phyloP scores from a whole-genome alignment of 2,113 vertebrate species.

The Epinephelus lanceolatus region DNA sequence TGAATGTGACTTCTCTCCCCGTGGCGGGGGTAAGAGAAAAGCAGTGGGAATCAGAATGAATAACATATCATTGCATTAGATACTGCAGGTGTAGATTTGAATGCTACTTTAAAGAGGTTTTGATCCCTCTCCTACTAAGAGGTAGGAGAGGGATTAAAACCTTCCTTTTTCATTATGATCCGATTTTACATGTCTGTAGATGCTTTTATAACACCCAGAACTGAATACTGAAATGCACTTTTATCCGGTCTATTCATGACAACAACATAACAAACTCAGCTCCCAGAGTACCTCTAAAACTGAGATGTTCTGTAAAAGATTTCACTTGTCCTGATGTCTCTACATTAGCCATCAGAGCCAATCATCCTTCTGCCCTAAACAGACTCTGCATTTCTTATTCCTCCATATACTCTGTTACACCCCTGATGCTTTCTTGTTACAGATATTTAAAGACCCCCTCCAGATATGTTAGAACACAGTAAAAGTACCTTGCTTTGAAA shows the following conservation, averaged over 20 bases:
- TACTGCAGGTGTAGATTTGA: background rate
- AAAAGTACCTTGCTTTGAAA: background rate
- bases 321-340: background rate
- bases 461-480: background rate
- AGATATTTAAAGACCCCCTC: too few species aligned
- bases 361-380: background rate
- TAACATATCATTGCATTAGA: background rate
- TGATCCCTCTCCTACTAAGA: background rate
- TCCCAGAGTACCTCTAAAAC: background rate
- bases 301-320: background rate
- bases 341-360: background rate
- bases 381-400: too few species aligned
- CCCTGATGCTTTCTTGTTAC: too few species aligned
- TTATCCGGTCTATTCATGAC: background rate
- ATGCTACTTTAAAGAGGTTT: background rate
- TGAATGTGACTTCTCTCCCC: background rate
- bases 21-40: background rate
- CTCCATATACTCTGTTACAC: too few species aligned
- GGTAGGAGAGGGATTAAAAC: background rate
- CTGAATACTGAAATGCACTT: background rate
- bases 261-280: background rate
- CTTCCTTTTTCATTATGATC: background rate
- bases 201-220: background rate
- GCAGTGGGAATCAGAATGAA: background rate
- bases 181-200: background rate